Base-by-base conservation (phyloP, 2,888 invertebrate genomes). In the Pyrrhia umbra region DNA sequence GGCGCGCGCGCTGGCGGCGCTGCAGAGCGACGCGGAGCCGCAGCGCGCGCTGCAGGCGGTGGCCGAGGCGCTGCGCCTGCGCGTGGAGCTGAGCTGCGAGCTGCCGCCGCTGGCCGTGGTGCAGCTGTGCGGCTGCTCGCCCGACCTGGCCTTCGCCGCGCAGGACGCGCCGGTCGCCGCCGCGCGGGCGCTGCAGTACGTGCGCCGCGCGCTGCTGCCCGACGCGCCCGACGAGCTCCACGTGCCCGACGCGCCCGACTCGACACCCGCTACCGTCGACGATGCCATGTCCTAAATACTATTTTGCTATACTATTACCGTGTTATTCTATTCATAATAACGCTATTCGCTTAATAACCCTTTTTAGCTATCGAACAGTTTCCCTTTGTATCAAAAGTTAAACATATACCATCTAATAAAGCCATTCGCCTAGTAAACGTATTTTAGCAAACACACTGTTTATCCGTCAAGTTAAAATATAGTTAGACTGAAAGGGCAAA, bases 111-210 rank as follows among this genome's bases (percentile, higher is more conserved):
- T 86, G 68, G 23, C 58, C 56, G 66, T 88, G 77, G 64, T 86
- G 68, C 54, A 77, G 70, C 80, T 89, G 78, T 9, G 59, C 66
- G 78, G 79, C 50, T 37, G 61, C 57, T 37, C 75, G 77, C 73
- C 79, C 64, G 79, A 77, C 80, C 88, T 82, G 15, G 58, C 67
- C 23, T 79, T 80, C 73, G 69, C 79, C 20, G 83, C 67, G 25
- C 23, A 2, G 50, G 52, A 30, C 57, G 60, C 72, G 64, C 66
- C 39, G 68, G 80, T 25, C 67, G 85, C 86, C 75, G 83, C 85
- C 55, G 63, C 21, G 63, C 65, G 73, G 61, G 88, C 88, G 46
- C 56, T 86, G 58, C 70, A 68, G 61, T 87, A 88, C 85, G 60
- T 90, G 74, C 80, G 73, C 30, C 84, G 81, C 58, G 82, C 79